These are phyloP conservation scores for Tetragonula clypearis DNA, from an alignment of 1,140 invertebrate species.

Conservation along the genomic window DNA sequence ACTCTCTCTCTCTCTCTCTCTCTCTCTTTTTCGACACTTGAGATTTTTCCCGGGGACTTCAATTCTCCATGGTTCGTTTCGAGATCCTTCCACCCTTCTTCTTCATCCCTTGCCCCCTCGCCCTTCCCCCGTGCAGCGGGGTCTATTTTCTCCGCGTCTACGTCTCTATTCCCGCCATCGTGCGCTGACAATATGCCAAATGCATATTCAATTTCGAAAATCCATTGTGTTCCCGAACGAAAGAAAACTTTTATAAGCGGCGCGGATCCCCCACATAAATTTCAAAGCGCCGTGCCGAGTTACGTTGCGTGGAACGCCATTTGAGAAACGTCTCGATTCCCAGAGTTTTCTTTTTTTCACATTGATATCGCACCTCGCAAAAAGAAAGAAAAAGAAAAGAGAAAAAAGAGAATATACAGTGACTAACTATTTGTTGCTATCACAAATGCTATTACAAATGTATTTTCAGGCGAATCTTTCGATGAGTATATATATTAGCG, in stretches of 20 bases:
- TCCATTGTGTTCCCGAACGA: slow-evolving; percentile 44
- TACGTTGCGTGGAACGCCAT: neutral
- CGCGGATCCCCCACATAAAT: slow-evolving; percentile 51
- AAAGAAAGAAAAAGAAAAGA: neutral
- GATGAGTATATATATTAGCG: neutral
- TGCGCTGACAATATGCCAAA: slow-evolving; percentile 63
- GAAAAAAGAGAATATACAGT: neutral
- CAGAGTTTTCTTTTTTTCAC: neutral
- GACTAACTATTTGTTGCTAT: neutral
- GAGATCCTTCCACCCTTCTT: slow-evolving; percentile 11
- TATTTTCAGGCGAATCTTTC: too few species aligned
- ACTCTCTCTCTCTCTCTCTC: neutral
- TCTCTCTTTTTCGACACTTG: slow-evolving; percentile 20
- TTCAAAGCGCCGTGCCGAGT: slow-evolving; percentile 26
- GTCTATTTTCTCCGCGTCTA: neutral
- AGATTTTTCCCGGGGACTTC: slow-evolving; percentile 56
- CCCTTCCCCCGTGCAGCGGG: neutral
- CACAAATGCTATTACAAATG: too few species aligned
- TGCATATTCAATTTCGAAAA: slow-evolving; percentile 71
- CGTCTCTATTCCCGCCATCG: slow-evolving; percentile 5
- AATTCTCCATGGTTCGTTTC: slow-evolving; percentile 54
- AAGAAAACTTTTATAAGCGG: slow-evolving; percentile 59
- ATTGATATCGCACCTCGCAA: neutral
- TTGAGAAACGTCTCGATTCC: neutral
- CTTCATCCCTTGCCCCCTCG: neutral